A percentile compares a stretch with the other conserved stretches of the same genome.
Conservation (phyloP, 2,113 vertebrate species). For the Dromiciops gliroides region DNA sequence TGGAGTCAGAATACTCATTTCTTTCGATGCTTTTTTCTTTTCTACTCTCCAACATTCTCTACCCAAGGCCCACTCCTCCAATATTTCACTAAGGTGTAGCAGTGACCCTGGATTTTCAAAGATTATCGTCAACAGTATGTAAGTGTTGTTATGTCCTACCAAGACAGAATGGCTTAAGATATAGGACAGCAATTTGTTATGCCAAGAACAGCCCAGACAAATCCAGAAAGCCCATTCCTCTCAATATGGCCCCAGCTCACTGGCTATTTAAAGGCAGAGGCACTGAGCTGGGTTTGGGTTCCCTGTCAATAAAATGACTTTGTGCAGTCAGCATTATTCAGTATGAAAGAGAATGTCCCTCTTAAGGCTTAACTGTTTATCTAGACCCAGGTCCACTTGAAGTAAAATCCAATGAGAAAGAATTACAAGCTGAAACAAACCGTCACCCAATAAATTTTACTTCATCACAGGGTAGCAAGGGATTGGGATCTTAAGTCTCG, state of each 20-base stretch:
- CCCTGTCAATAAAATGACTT: not conserved
- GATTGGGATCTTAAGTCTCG: conserved; percentile 18
- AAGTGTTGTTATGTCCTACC: not conserved
- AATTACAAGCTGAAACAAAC: not conserved
- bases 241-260: not conserved
- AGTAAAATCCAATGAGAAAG: not conserved
- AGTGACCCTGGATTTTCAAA: not conserved
- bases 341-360: not conserved
- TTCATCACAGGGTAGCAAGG: not conserved
- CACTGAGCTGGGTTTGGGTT: not conserved
- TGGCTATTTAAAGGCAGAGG: not conserved
- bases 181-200: not conserved
- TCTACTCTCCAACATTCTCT: not conserved
- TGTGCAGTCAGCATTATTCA: not conserved
- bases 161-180: not conserved
- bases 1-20: not conserved
- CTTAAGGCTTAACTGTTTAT: not conserved
- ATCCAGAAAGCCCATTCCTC: not conserved
- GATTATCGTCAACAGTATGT: not conserved
- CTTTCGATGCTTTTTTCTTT: not conserved
- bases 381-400: not conserved
- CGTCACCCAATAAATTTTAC: not conserved
- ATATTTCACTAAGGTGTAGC: not conserved
- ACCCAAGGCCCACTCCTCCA: not conserved
- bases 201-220: not conserved